Evolutionary conservation across 2,113 vertebrate species (phyloP), one percentile per base, ranked within the genome.

Genomic region (Oncorhynchus gorbuscha): DNA sequence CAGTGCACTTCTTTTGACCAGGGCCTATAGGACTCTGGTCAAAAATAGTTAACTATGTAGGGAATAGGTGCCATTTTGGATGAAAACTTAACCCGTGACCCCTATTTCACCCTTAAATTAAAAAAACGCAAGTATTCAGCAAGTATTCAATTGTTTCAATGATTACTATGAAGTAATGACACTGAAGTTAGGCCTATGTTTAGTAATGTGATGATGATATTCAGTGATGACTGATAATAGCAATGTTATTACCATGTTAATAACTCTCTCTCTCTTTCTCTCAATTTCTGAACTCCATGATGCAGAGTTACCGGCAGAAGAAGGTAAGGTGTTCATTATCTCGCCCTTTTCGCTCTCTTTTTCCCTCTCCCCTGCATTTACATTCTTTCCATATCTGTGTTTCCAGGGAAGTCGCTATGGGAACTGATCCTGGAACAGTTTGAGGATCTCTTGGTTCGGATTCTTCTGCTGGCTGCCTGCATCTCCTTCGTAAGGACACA

Each of bases 391-490:
- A 30, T 65, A n/a, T 65, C 26, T 51, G 3, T 78, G 7, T 84
- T 48, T 85, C 51, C 88, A 94, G 94, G 93, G 16, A 94, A 94
- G 80, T 94, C 93, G 1, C 91, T 94, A 0, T 94, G 93, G 93
- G 90, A 89, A 79, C 88, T 94, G 73, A 90, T 94, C 45, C 49
- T 94, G 77, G 94, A 94, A 67, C 94, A 94, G 86, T 94, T 94
- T 84, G 94, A 94, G 81, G 94, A 94, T 83, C 84, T 94, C 69
- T 83, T 94, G 66, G 94, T 94, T 67, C 89, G 94, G 71, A 94
- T 94, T 62, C 68, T 94, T 76, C 91, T 94, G 51, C 86, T 94
- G 72, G 94, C 94, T 3, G 94, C 94, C 3, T 94, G 93, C 76
- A 94, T 94, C 83, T 94, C 94, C 39, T 94, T 94, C 81, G 94